phyloP scores from a whole-genome alignment of 2,113 vertebrate species.

The Oryzias curvinotus region DNA sequence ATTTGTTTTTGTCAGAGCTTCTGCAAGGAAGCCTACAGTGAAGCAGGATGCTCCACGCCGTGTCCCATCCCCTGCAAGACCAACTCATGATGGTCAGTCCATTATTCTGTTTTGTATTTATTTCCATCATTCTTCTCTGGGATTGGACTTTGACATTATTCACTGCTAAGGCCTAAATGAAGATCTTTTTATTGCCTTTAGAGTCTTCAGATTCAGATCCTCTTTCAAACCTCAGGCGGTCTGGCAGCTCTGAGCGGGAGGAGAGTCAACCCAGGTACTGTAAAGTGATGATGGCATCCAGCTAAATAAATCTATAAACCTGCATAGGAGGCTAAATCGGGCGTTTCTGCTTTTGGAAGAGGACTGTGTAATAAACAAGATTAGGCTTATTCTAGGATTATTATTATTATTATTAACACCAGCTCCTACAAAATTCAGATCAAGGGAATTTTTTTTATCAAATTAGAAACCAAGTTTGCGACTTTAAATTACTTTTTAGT shows the following conservation, averaged over 20 bases:
- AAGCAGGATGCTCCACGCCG: constrained; percentile 47
- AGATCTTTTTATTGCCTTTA: constrained; percentile 26
- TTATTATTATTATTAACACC: too few species aligned
- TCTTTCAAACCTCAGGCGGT: constrained; percentile 67
- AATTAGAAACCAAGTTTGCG: too few species aligned
- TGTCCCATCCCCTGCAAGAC: constrained; percentile 39
- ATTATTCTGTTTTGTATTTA: not conserved
- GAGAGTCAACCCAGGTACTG: constrained; percentile 56
- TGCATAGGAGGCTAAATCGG: too few species aligned
- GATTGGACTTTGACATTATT: not conserved
- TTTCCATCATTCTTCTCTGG: not conserved
- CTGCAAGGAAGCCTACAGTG: constrained; percentile 37
- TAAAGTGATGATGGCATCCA: not conserved
- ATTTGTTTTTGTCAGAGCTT: constrained; percentile 47
- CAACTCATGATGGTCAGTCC: constrained; percentile 63
- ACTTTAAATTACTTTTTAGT: too few species aligned
- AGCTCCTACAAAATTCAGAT: too few species aligned
- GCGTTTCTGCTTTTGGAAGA: too few species aligned
- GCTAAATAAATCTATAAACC: not conserved
- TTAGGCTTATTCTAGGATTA: too few species aligned
- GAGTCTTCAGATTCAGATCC: constrained; percentile 73
- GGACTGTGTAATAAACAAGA: too few species aligned
- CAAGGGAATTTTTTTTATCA: too few species aligned
- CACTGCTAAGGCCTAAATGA: not conserved
- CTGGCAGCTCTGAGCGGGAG: constrained; percentile 69